phyloP scores from a whole-genome alignment of 2,888 invertebrate genomes.

The Troides oblongomaculatus region DNA sequence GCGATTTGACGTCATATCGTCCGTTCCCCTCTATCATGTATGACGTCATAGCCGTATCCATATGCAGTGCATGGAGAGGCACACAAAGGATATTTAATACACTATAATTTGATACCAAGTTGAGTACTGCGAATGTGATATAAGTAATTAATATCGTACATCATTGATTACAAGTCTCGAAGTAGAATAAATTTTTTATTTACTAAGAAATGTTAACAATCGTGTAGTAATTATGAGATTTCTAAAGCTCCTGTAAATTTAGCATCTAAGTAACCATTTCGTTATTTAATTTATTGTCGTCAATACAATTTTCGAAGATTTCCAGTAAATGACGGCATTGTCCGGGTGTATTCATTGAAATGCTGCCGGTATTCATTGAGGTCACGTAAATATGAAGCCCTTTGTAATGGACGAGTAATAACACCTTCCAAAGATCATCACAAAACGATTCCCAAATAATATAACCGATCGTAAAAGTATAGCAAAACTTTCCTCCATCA shows the following conservation, averaged over 20 bases:
- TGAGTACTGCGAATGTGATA: slow-evolving; percentile 9
- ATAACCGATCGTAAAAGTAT: too few relatives aligned
- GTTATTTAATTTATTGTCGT: neutral
- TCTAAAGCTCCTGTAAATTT: too few relatives aligned
- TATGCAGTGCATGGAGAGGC: slow-evolving; percentile 8
- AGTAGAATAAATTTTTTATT: neutral
- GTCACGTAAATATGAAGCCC: neutral
- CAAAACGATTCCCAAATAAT: neutral
- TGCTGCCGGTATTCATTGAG: neutral
- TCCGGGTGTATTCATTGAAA: neutral
- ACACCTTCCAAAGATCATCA: neutral
- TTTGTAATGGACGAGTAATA: neutral
- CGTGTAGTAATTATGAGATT: too few relatives aligned
- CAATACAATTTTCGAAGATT: neutral
- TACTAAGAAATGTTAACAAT: neutral
- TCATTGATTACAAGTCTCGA: neutral
- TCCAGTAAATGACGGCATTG: neutral
- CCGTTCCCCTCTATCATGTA: slow-evolving; percentile 22
- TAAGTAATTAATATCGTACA: neutral
- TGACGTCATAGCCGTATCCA: slow-evolving; percentile 24
- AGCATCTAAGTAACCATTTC: too few relatives aligned
- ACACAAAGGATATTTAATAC: neutral
- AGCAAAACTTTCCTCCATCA: too few relatives aligned
- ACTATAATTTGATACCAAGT: neutral
- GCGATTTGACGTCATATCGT: slow-evolving; percentile 29